phyloP scores from a whole-genome alignment of 2,113 vertebrate species.

The Sardina pilchardus region DNA sequence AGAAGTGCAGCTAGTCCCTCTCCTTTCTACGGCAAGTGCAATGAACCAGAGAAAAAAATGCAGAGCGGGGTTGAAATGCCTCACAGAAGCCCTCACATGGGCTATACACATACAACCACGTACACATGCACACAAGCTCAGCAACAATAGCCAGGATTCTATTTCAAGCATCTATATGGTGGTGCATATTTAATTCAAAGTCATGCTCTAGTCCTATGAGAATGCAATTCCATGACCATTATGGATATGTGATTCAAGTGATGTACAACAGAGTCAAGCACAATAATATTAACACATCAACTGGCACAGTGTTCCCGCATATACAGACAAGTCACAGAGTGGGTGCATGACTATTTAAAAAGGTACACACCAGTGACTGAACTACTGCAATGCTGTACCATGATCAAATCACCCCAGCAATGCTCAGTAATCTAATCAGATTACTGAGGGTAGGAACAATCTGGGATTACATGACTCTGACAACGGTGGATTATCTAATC shows the following conservation, averaged over 20 bases:
- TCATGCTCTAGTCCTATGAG: neutral
- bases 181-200: neutral
- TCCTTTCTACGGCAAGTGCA: neutral
- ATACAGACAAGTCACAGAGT: neutral
- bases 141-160: neutral
- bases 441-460: neutral
- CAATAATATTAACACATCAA: neutral
- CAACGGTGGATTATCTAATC: neutral
- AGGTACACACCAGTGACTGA: neutral
- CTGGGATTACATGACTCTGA: conserved; percentile 16
- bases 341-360: neutral
- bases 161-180: neutral
- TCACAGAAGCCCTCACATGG: neutral
- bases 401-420: neutral
- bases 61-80: neutral
- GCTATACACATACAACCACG: neutral
- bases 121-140: neutral
- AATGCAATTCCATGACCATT: neutral
- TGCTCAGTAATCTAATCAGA: neutral
- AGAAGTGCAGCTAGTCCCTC: neutral
- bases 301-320: neutral
- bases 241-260: neutral
- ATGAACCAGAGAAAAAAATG: neutral
- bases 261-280: neutral
- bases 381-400: neutral